A percentile compares a stretch with the other conserved stretches of the same genome.
Conservation (phyloP, 2,113 vertebrate species). For the Perca fluviatilis region DNA sequence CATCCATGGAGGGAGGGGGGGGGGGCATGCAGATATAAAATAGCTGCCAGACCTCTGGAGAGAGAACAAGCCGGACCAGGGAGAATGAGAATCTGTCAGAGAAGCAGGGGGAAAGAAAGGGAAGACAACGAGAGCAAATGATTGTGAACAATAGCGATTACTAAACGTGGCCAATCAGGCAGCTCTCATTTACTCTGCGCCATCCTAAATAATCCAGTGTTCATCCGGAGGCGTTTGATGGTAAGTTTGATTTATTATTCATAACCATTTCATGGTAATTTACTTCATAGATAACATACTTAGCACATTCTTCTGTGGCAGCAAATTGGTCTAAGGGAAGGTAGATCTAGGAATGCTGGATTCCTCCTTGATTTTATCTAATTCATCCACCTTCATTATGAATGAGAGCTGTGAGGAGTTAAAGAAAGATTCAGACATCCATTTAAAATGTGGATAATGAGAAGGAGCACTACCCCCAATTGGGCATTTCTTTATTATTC, state of each 20-base stretch:
- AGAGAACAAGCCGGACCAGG: slow-evolving; percentile 22
- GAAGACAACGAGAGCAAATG: slow-evolving; percentile 13
- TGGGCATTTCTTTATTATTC: not conserved
- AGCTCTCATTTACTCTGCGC: not conserved
- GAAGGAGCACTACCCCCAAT: not conserved
- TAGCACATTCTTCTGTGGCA: slow-evolving; percentile 4
- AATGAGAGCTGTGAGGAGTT: not conserved
- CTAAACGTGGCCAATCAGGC: slow-evolving; percentile 15
- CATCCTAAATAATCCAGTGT: slow-evolving; percentile 4
- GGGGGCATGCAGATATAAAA: slow-evolving; percentile 29
- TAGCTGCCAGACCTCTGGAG: slow-evolving; percentile 24
- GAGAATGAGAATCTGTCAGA: slow-evolving; percentile 35
- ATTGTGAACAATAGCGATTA: slow-evolving; percentile 1
- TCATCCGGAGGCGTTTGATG: slow-evolving; percentile 15
- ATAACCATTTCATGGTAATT: slow-evolving; percentile 14
- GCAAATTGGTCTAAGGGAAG: slow-evolving; percentile 7
- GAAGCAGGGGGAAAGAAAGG: slow-evolving; percentile 13
- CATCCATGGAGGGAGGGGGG: not conserved
- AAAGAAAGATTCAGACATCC: not conserved
- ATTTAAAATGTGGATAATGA: slow-evolving; percentile 7
- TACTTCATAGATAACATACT: not conserved
- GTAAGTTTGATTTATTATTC: slow-evolving; percentile 54
- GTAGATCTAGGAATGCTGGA: not conserved
- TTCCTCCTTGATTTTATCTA: not conserved
- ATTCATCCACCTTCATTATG: slow-evolving; percentile 21